Evolutionary conservation across 2,797 vertebrate genomes (phyloP).

Genomic region (Bovichtus diacanthus): DNA sequence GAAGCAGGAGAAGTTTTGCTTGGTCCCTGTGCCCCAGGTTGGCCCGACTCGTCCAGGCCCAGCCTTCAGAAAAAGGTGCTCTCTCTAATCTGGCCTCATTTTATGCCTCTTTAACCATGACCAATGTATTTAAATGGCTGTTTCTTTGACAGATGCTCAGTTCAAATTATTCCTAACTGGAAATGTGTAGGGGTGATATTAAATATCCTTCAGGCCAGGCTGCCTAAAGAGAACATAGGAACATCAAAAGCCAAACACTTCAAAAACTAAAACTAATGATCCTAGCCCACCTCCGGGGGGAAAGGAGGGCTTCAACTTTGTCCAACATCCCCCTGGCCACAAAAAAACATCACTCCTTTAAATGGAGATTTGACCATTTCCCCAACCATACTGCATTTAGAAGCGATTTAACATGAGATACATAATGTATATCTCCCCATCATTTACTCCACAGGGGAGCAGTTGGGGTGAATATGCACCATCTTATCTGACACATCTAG

Average conservation of each 20-base stretch:
- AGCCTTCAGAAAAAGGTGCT: slow-evolving; percentile 83
- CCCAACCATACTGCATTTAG: slow-evolving; percentile 71
- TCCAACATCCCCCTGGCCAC: slow-evolving; percentile 77
- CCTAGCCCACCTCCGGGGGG: slow-evolving; percentile 80
- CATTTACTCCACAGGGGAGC: slow-evolving; percentile 59
- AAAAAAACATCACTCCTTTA: slow-evolving; percentile 80
- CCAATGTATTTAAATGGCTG: slow-evolving; percentile 89
- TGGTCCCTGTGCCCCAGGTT: slow-evolving; percentile 66
- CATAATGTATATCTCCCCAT: slow-evolving; percentile 68
- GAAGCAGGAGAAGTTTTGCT: slow-evolving; percentile 65
- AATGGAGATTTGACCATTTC: slow-evolving; percentile 83
- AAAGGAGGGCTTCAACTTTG: slow-evolving; percentile 77
- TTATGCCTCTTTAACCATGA: slow-evolving; percentile 90
- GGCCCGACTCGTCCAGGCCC: slow-evolving; percentile 65
- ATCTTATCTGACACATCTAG: slow-evolving; percentile 75
- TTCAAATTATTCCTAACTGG: slow-evolving; percentile 90
- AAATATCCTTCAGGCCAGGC: slow-evolving; percentile 88
- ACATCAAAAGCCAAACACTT: slow-evolving; percentile 90
- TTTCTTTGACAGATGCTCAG: slow-evolving; percentile 88
- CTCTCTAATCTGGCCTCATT: slow-evolving; percentile 88
- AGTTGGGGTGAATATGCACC: slow-evolving; percentile 49
- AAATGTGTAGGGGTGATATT: slow-evolving; percentile 89
- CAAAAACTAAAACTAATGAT: slow-evolving; percentile 90
- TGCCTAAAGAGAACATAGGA: slow-evolving; percentile 85
- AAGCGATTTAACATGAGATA: slow-evolving; percentile 77